These are phyloP conservation scores for Yponomeuta sedellus DNA, from an alignment of 2,888 invertebrate genomes.

Conservation along the genomic window DNA sequence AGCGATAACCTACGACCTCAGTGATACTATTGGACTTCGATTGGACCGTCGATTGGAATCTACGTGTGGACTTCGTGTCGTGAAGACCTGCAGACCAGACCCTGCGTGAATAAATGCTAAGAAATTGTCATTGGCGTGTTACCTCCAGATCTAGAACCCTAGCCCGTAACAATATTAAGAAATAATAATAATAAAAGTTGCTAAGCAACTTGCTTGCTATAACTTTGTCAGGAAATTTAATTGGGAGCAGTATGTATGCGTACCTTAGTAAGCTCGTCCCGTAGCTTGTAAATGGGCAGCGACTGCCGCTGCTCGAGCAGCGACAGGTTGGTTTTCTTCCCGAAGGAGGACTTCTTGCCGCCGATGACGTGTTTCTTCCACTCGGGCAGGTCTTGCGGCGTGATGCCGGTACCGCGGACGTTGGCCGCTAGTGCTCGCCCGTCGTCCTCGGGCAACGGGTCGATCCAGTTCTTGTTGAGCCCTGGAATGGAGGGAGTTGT, in stretches of 20 bases:
- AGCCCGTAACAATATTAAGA: no score
- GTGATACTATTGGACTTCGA: no score
- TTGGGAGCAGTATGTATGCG: slow-evolving; percentile 17
- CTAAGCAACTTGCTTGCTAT: no score
- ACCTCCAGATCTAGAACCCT: no score
- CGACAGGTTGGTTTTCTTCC: slow-evolving; percentile 96
- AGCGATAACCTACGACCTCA: no score
- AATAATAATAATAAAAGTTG: no score
- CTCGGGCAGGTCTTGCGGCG: slow-evolving; percentile 95
- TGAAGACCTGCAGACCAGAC: no score
- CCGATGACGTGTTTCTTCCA: slow-evolving; percentile 99
- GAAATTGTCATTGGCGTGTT: no score
- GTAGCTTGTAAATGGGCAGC: slow-evolving; percentile 96
- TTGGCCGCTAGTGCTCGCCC: slow-evolving; percentile 84
- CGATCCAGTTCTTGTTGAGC: slow-evolving; percentile 96
- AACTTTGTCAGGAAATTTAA: no score
- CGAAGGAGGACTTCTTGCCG: slow-evolving; percentile 98
- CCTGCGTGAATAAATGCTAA: no score
- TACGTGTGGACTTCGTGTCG: no score
- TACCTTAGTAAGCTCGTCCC: slow-evolving; percentile 94
- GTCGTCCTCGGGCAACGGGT: slow-evolving; percentile 92
- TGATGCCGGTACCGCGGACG: slow-evolving; percentile 89
- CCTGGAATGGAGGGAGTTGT: slow-evolving; percentile 40
- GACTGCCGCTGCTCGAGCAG: slow-evolving; percentile 96
- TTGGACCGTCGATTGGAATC: no score